Conservation (phyloP, 2,797 vertebrate species). For the Pangasius macronema region DNA sequence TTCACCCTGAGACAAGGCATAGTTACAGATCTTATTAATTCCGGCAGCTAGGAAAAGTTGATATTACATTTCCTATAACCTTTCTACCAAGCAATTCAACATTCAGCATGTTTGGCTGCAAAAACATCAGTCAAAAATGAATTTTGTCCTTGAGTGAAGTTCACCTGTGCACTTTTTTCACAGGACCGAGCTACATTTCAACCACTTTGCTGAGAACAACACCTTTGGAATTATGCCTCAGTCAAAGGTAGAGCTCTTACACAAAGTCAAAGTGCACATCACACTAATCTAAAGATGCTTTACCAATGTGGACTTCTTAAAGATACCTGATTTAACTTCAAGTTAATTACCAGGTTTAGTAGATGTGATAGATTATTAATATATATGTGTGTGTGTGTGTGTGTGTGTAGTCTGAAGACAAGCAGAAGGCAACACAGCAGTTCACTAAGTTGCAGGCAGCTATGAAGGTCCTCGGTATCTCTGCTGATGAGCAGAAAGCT, state of each 20-base stretch:
- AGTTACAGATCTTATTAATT: neutral
- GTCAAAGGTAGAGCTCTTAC: constrained; percentile 79
- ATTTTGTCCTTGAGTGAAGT: neutral
- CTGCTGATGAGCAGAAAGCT: constrained; percentile 89
- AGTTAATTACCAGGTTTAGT: neutral
- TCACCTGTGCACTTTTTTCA: neutral
- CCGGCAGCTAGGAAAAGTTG: neutral
- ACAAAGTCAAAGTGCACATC: neutral
- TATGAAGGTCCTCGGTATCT: constrained; percentile 94
- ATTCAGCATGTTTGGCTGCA: neutral
- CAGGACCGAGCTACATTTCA: constrained; percentile 96
- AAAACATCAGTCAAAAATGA: neutral
- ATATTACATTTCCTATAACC: neutral
- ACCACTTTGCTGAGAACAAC: constrained; percentile 91
- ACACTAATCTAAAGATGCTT: neutral
- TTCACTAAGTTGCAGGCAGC: constrained; percentile 94
- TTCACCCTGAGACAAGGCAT: neutral
- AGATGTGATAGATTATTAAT: neutral
- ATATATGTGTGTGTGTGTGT: constrained; percentile 15
- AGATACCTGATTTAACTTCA: neutral
- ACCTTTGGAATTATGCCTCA: constrained; percentile 86
- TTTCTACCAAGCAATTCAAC: neutral
- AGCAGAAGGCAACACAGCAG: constrained; percentile 90
- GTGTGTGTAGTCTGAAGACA: constrained; percentile 84
- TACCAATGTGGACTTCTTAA: neutral